phyloP scores from a whole-genome alignment of 2,888 invertebrate genomes.

The Aromia moschata region DNA sequence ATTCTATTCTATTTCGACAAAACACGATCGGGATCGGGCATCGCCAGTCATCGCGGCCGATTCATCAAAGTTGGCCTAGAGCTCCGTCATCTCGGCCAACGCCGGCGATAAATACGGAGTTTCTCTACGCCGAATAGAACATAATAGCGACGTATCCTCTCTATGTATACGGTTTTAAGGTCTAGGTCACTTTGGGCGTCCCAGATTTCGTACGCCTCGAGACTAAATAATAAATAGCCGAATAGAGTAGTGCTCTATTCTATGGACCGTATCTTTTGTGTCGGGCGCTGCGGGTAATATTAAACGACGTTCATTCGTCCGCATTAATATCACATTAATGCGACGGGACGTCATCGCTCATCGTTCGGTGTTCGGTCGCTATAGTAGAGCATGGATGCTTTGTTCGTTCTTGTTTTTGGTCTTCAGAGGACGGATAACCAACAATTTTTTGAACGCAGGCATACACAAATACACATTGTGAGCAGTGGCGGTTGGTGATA shows the following conservation, averaged over 20 bases:
- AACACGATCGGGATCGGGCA: not conserved
- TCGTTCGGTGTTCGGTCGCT: no score
- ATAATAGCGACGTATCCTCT: no score
- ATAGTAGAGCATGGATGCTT: no score
- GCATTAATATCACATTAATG: conserved; percentile 14
- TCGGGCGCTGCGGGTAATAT: conserved; percentile 7
- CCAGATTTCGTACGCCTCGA: not conserved
- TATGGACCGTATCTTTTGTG: not conserved
- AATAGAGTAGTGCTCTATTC: not conserved
- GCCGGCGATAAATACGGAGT: no score
- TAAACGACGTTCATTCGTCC: conserved; percentile 5
- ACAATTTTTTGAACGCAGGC: no score
- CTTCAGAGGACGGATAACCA: no score
- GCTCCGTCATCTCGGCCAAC: conserved; percentile 1
- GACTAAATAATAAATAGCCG: not conserved
- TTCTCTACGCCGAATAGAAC: no score
- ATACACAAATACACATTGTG: no score
- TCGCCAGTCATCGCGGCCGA: conserved; percentile 8
- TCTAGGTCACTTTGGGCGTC: conserved; percentile 18
- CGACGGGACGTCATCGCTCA: not conserved
- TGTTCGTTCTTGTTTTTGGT: no score
- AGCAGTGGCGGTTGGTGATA: no score
- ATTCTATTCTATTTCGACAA: no score
- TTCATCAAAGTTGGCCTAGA: conserved; percentile 10
- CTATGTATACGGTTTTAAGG: conserved; percentile 12